Base-by-base conservation (phyloP, 92 coral and sea anemone species). In the Porites rus region DNA sequence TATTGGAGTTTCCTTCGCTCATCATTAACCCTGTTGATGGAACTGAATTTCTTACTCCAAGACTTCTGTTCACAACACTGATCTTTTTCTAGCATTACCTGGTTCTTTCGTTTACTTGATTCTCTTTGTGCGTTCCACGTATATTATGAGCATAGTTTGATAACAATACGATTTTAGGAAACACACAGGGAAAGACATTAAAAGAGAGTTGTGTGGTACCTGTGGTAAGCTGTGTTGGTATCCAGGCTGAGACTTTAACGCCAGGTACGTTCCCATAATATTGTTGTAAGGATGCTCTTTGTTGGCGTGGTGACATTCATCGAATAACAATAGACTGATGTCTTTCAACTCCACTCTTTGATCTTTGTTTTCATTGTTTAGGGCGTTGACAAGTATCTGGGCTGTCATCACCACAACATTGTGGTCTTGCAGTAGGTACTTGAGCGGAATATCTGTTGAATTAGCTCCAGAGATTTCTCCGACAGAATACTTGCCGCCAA, bases 281-380 rank as follows among this genome's bases (percentile, higher is more conserved):
- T 89, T 91, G 77, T 95, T 96, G 65, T 96, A 96, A 2, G 99
- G 89, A 28, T 96, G 98, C 20, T 94, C 96, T 17, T 88, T 93
- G 75, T 93, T 91, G 1, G 99, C 96, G 22, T 97, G 99, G 46
- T 97, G 99, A 63, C 99, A 97, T 63, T 97, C 99, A 9, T 97
- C 99, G 76, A 97, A 97, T 52, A 97, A 84, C 80, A 97, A 76
- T 87, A 97, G 77, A 12, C 88, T 90, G 80, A 97, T 90, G 59
- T 92, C 93, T 8, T 84, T 70, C 66, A 94, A 82, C 10, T 76
- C 77, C 78, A 94, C 82, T 38, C 91, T 72, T 20, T 86, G 74
- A 20, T 86, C 93, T 65, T 80, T 89, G 43, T 13, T 50, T 3
- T 14, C 72, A 71, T 43, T 59, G n/a, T 80, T 68, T 78, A 94